Evolutionary conservation across 1,140 invertebrate species (phyloP).

Genomic region (Himalopsyche phryganea): DNA sequence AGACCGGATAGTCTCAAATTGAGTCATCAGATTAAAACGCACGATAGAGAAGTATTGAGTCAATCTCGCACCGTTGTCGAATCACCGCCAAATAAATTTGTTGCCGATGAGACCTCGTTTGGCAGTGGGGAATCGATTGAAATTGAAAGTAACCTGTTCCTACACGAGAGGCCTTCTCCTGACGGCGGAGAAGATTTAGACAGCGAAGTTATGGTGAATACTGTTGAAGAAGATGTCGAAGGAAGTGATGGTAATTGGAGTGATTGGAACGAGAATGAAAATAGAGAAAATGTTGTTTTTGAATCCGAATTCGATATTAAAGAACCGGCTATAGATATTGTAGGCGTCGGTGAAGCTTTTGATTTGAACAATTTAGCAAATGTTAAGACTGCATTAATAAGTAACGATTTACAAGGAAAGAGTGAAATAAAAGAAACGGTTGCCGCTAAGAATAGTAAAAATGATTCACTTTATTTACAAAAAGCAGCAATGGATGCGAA

Average conservation of each 20-base stretch:
- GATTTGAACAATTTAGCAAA: constrained; percentile 2
- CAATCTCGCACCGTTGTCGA: not conserved
- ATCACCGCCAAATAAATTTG: not conserved
- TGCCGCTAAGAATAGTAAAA: constrained; percentile 10
- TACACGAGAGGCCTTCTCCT: constrained; percentile 72
- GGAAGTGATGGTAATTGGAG: constrained; percentile 62
- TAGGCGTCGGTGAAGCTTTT: not conserved
- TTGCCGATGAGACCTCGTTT: constrained; percentile 37
- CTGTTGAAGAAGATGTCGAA: constrained; percentile 22
- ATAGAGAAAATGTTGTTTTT: constrained; percentile 1
- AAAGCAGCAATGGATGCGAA: constrained; percentile 47
- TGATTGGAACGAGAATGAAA: constrained; percentile 67
- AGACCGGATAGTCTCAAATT: constrained; percentile 10
- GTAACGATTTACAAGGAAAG: not conserved
- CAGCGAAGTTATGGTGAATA: constrained; percentile 43
- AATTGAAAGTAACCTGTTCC: constrained; percentile 44
- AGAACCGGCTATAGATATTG: not conserved
- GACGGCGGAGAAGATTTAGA: constrained; percentile 75
- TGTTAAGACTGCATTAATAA: constrained; percentile 12
- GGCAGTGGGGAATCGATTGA: constrained; percentile 34
- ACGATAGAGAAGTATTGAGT: not conserved
- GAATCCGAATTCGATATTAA: constrained; percentile 3
- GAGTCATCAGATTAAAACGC: constrained; percentile 7
- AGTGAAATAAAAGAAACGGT: no score
- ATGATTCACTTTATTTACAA: constrained; percentile 37